Evolutionary conservation across 2,113 vertebrate species (phyloP), one percentile per base, ranked within the genome.

Genomic region (Phylloscopus whistleri): DNA sequence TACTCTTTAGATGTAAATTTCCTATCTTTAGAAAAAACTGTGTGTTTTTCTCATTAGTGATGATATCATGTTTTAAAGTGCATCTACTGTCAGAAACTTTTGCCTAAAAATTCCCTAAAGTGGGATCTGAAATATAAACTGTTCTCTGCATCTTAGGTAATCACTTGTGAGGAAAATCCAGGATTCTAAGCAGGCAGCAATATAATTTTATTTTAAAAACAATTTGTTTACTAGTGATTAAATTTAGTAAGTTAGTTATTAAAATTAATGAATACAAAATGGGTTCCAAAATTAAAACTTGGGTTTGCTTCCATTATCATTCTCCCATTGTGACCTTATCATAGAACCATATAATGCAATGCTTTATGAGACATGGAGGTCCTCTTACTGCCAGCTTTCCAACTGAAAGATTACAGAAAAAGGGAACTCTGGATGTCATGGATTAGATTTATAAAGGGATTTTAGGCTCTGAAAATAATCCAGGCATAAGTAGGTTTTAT

Each of bases 381-480:
- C 24, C 8, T 80, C 12, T 69, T 74, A 56, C 19, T 73, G 20
- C 4, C 37, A 39, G 13, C 27, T 78, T 93, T 70, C 51, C 21
- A 62, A 35, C n/a, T 22, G 30, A 53, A 75, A 35, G 10, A 24
- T 85, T 60, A 51, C 15, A 90, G 33, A 80, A 88, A 72, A 72
- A 73, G 6, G 55, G 26, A 72, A 14, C 12, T 60, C 35, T 85
- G 63, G 44, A 90, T 80, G 67, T 66, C 67, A 89, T 64, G 79
- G 67, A 68, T 90, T 93, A 75, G n/a, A 46, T 87, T 58, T 81
- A 59, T 87, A 87, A 93, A 49, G 3, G 60, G 43, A 90, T 90
- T 94, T 94, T 74, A 63, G 53, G 43, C 28, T 84, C 52, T 90
- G 69, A 93, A 91, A 83, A 78, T 78, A 84, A 87, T 90, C 75